These are phyloP conservation scores for Sarcophaga bullata DNA, from an alignment of 1,140 invertebrate species.

Conservation along the genomic window DNA sequence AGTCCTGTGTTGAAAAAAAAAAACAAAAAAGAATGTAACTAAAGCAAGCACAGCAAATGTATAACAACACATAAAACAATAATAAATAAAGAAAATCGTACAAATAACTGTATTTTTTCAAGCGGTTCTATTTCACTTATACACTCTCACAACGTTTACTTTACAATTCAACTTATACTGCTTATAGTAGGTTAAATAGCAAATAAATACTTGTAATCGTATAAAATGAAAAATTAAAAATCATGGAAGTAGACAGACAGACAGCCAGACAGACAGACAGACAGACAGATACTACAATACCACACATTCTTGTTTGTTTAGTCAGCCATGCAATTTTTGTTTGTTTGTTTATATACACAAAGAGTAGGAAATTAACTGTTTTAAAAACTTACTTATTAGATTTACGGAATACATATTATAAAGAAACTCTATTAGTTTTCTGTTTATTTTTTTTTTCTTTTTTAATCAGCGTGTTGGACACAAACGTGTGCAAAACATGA, in stretches of 20 bases:
- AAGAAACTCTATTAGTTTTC: too few species aligned
- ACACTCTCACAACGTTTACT: neutral
- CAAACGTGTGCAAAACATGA: too few species aligned
- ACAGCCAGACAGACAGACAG: too few species aligned
- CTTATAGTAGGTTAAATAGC: slow-evolving; percentile 31
- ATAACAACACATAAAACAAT: neutral
- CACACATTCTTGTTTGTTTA: slow-evolving; percentile 29
- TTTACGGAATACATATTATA: neutral
- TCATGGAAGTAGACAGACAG: neutral
- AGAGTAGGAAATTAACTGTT: slow-evolving; percentile 33
- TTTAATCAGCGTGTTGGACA: too few species aligned
- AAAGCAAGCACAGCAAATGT: neutral
- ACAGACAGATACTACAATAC: neutral
- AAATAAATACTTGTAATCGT: neutral
- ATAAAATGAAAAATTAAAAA: slow-evolving; percentile 11
- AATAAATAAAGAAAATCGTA: slow-evolving; percentile 16
- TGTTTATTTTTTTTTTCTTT: too few species aligned
- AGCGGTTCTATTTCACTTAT: neutral
- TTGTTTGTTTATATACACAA: too few species aligned
- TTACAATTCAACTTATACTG: neutral
- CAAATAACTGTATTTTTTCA: slow-evolving; percentile 26
- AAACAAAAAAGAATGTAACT: neutral
- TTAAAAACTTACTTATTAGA: slow-evolving; percentile 8
- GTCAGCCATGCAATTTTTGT: slow-evolving; percentile 36
- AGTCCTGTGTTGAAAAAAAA: neutral